phyloP scores from a whole-genome alignment of 2,113 vertebrate species.

The Alectura lathami region DNA sequence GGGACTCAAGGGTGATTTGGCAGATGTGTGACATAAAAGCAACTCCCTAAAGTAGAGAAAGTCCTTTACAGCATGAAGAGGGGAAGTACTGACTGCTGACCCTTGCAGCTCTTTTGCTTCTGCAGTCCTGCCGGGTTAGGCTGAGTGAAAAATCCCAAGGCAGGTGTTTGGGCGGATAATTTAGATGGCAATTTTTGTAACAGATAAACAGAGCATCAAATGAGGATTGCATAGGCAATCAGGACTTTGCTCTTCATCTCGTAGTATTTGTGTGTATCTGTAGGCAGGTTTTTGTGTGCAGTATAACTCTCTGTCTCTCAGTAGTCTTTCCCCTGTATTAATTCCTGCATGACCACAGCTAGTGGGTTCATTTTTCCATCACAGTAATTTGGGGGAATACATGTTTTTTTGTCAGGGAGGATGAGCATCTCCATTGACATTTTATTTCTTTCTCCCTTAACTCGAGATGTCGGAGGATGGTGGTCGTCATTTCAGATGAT shows the following conservation, averaged over 20 bases:
- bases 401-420: background rate
- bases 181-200: background rate
- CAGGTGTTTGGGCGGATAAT: background rate
- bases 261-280: background rate
- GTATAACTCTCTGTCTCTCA: background rate
- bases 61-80: background rate
- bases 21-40: background rate
- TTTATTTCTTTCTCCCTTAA: background rate
- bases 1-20: background rate
- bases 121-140: background rate
- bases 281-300: background rate
- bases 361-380: background rate
- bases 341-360: background rate
- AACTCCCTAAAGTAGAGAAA: background rate
- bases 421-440: background rate
- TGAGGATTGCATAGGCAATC: background rate
- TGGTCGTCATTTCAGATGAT: slow-evolving; percentile 95
- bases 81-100: background rate
- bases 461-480: slow-evolving; percentile 91
- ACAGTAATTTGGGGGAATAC: background rate
- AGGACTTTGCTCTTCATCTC: background rate
- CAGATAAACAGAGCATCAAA: background rate
- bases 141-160: background rate
- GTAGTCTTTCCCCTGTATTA: background rate
- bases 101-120: background rate